Conservation (phyloP, 1,140 invertebrate species). For the Pogonomyrmex barbatus region DNA sequence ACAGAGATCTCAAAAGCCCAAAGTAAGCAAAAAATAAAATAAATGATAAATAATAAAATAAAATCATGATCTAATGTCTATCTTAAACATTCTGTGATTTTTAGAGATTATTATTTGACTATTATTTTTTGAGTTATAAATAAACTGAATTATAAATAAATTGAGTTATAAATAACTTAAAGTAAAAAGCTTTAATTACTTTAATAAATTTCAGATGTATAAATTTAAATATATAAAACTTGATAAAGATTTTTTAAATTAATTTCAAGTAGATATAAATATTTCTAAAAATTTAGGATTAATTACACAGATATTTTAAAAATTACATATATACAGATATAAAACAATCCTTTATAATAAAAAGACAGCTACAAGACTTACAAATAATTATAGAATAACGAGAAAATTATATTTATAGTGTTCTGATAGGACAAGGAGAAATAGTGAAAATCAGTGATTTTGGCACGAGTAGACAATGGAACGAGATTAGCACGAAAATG, state of each 20-base stretch:
- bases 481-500: slow-evolving; percentile 98
- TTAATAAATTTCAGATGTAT: not conserved
- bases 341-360: not conserved
- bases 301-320: not conserved
- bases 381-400: not conserved
- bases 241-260: not conserved
- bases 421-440: slow-evolving; percentile 96
- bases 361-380: not conserved
- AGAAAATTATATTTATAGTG: slow-evolving; percentile 87
- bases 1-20: slow-evolving; percentile 97
- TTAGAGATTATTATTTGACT: not conserved
- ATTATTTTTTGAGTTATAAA: not conserved
- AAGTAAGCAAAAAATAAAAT: slow-evolving; percentile 90
- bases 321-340: not conserved
- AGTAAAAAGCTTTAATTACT: not conserved
- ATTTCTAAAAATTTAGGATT: not conserved
- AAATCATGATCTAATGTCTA: not conserved
- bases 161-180: not conserved
- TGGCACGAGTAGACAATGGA: slow-evolving; percentile 97
- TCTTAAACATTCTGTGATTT: too few species aligned
- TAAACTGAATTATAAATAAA: too few species aligned
- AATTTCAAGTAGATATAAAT: not conserved
- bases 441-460: slow-evolving; percentile 99
- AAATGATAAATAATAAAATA: not conserved
- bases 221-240: not conserved